Conservation (phyloP, 2,888 invertebrate genomes). For the Brenthis ino region DNA sequence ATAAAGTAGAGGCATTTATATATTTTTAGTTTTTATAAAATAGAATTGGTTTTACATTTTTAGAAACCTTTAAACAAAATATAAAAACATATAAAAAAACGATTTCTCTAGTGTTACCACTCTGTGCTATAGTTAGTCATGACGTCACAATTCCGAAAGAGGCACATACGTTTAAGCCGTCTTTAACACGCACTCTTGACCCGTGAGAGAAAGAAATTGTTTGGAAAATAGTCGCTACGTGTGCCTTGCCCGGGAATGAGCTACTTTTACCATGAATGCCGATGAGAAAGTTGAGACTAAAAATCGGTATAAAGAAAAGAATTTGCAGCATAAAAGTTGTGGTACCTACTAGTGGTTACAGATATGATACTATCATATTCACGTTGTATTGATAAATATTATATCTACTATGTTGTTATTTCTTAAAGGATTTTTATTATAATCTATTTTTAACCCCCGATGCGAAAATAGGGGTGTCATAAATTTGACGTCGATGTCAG, state of each 20-base stretch:
- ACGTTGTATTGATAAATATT: too few relatives aligned
- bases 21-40: too few relatives aligned
- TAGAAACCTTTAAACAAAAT: neutral
- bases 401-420: too few relatives aligned
- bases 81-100: neutral
- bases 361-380: neutral
- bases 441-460: too few relatives aligned
- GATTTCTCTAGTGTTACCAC: neutral
- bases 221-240: conserved; percentile 65
- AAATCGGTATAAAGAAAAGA: conserved; percentile 5
- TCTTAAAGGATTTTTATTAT: too few relatives aligned
- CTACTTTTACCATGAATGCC: conserved; percentile 20
- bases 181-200: conserved; percentile 67
- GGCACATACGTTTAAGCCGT: conserved; percentile 47
- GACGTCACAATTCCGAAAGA: conserved; percentile 48
- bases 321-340: neutral
- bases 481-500: too few relatives aligned
- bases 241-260: conserved; percentile 22
- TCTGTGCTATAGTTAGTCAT: conserved; percentile 41
- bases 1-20: too few relatives aligned
- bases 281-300: neutral
- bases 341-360: neutral
- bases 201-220: conserved; percentile 65
- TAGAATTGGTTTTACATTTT: too few relatives aligned
- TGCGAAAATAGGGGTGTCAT: too few relatives aligned